Conservation (phyloP, 2,113 vertebrate genomes). For the Peromyscus polionotus region DNA sequence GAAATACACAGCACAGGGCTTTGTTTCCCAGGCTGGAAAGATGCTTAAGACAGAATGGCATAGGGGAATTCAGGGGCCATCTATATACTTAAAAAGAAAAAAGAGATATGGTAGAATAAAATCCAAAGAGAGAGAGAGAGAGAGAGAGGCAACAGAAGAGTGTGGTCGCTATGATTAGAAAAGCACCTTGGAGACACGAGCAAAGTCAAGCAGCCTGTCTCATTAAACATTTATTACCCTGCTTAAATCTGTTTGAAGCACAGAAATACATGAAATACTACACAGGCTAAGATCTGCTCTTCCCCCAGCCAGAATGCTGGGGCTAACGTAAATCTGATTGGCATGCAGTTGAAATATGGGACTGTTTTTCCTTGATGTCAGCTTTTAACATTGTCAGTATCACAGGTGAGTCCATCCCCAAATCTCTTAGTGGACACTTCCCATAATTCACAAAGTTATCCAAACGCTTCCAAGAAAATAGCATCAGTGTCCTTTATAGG, state of each 20-base stretch:
- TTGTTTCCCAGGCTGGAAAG: background rate
- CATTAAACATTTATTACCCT: slow-evolving; percentile 54
- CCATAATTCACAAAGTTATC: slow-evolving; percentile 23
- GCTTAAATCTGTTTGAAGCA: slow-evolving; percentile 52
- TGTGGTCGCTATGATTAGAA: background rate
- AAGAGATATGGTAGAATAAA: background rate
- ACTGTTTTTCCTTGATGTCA: background rate
- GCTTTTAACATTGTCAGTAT: slow-evolving; percentile 8
- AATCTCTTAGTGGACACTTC: background rate
- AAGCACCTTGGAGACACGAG: slow-evolving; percentile 31
- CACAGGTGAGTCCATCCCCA: slow-evolving; percentile 15
- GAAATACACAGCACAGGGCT: background rate
- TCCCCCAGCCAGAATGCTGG: background rate
- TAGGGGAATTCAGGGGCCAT: background rate
- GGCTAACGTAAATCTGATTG: background rate
- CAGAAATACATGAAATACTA: slow-evolving; percentile 28
- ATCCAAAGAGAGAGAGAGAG: background rate
- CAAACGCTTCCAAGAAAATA: slow-evolving; percentile 65
- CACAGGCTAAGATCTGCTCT: background rate
- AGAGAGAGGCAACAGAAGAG: background rate
- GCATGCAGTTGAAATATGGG: background rate
- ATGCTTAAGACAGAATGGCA: background rate
- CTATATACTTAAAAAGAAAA: background rate
- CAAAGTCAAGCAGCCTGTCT: slow-evolving; percentile 64
- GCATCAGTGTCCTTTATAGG: slow-evolving; percentile 2